These are phyloP conservation scores for Phocoena phocoena DNA, from an alignment of 2,113 vertebrate species.

Conservation along the genomic window DNA sequence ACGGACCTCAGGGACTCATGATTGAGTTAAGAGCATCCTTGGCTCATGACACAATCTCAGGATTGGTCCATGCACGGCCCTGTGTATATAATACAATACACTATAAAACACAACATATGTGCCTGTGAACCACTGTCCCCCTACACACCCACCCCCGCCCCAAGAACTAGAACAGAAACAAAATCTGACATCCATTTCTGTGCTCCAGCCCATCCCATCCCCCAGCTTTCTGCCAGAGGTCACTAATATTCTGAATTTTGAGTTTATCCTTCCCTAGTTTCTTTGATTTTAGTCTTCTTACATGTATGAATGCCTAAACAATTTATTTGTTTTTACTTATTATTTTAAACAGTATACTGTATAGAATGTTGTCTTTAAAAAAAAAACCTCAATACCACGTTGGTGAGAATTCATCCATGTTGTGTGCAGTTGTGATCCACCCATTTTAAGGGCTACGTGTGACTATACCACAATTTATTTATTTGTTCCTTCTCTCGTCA, in stretches of 20 bases:
- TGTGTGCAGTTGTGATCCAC: background rate
- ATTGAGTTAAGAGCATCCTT: background rate
- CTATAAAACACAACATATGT: background rate
- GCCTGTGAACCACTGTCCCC: background rate
- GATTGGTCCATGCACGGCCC: background rate
- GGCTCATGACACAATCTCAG: background rate
- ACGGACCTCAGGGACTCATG: background rate
- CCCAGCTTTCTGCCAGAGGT: background rate
- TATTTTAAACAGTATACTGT: background rate
- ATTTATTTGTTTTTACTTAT: background rate
- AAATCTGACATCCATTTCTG: background rate
- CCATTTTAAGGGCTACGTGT: background rate
- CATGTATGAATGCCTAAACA: background rate
- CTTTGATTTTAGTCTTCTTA: background rate
- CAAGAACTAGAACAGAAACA: background rate
- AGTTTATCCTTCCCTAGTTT: conserved; percentile 1
- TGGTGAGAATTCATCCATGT: background rate
- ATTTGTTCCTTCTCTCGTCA: background rate
- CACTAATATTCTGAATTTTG: background rate
- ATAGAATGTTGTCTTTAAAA: background rate
- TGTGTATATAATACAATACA: background rate
- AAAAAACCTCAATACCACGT: background rate
- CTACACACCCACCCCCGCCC: background rate
- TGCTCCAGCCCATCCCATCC: background rate
- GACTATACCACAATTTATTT: background rate